Base-by-base conservation (phyloP, 2,113 vertebrate species). In the Hymenochirus boettgeri region DNA sequence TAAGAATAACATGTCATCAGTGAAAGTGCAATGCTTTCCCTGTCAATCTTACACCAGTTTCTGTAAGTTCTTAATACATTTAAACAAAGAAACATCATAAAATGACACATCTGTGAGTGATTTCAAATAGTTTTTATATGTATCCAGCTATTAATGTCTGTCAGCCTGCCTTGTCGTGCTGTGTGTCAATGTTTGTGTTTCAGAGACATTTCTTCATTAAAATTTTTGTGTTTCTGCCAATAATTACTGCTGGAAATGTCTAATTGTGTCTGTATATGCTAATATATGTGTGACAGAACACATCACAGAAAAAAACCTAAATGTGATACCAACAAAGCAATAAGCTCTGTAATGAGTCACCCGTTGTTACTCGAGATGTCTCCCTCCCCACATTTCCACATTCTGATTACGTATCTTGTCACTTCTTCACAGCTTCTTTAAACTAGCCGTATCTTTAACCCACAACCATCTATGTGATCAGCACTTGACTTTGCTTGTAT, bases 281-380 rank as follows among this genome's bases (percentile, higher is more conserved):
- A 48, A 48, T 23, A 21, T 48, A 23, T 48, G 46, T 48, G 46
- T 48, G 18, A 19, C 46, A 42, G 39, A 42, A 42, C 39, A 42
- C 39, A 42, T 13, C n/a, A n/a, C 15, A 17, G 13, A 15, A 42
- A 42, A 42, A 42, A 13, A 42, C 39, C 39, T 42, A n/a, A 42
- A 42, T 42, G 39, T n/a, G 39, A 42, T n/a, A 42, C 39, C 11
- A 42, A 42, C 39, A 42, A 42, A 42, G 17, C 39, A 42, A 42
- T 15, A 13, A 42, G 15, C 39, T 42, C 11, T 42, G 11, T 42
- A 42, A 42, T 42, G 39, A 42, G 39, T 42, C 39, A 42, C 39
- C 39, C n/a, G 7, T n/a, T 42, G 39, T 42, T 18, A n/a, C 39
- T 23, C 19, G 9, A 9, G 19, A 9, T 48, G 2, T 11, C 10